phyloP scores from a whole-genome alignment of 2,888 invertebrate genomes.

The Hypsopygia costalis region DNA sequence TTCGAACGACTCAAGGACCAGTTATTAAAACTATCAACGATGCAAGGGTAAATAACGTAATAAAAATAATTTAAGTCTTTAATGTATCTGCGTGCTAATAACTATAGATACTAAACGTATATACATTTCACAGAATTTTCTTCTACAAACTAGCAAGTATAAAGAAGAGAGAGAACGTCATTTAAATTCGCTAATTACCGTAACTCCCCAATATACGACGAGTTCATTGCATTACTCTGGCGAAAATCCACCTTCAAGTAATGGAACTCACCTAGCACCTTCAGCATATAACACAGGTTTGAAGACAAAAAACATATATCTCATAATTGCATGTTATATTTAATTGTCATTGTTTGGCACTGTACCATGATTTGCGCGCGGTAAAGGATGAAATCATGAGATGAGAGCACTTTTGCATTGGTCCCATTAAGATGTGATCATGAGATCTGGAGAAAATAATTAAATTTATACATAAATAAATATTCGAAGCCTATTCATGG shows the following conservation, averaged over 20 bases:
- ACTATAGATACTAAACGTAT: too few relatives aligned
- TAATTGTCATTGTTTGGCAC: too few relatives aligned
- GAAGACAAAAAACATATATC: too few relatives aligned
- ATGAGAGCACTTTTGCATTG: too few relatives aligned
- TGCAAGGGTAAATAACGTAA: slow-evolving; percentile 41
- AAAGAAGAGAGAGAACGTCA: slow-evolving; percentile 37
- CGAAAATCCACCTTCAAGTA: slow-evolving; percentile 17
- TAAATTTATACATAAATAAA: too few relatives aligned
- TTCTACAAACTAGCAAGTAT: slow-evolving; percentile 44
- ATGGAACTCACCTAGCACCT: slow-evolving; percentile 25
- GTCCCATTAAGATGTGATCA: too few relatives aligned
- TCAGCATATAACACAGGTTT: slow-evolving; percentile 33
- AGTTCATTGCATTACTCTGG: slow-evolving; percentile 23
- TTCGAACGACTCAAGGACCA: slow-evolving; percentile 49
- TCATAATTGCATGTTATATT: too few relatives aligned
- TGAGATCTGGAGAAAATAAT: too few relatives aligned
- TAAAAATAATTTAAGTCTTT: too few relatives aligned
- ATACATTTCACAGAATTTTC: slow-evolving; percentile 36
- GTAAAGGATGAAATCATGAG: too few relatives aligned
- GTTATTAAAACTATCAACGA: slow-evolving; percentile 54
- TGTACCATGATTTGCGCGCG: too few relatives aligned
- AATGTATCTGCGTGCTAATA: background rate
- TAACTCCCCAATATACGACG: slow-evolving; percentile 39
- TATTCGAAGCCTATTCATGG: too few relatives aligned
- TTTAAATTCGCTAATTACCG: slow-evolving; percentile 37